Evolutionary conservation across 2,888 invertebrate species (phyloP).

Genomic region (Thereva nobilitata): DNA sequence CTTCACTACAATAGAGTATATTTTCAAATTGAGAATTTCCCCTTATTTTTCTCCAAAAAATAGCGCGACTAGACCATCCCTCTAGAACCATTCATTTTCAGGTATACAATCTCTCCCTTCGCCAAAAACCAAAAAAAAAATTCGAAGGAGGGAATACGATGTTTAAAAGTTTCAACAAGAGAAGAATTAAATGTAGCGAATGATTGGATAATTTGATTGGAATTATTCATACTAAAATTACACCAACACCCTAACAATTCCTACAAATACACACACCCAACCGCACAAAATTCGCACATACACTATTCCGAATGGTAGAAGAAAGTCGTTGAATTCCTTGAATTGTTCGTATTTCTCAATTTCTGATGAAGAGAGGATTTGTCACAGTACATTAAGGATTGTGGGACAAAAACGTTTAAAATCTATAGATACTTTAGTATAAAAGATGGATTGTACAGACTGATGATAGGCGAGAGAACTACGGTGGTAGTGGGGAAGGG

Average conservation of each 20-base stretch:
- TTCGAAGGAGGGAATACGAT: conserved; percentile 4
- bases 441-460: conserved; percentile 3
- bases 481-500: background rate
- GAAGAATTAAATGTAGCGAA: conserved; percentile 51
- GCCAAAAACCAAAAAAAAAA: conserved; percentile 18
- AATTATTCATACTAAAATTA: conserved; percentile 44
- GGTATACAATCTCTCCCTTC: conserved; percentile 1
- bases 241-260: conserved; percentile 9
- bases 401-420: conserved; percentile 3
- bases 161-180: conserved; percentile 36
- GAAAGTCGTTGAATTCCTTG: too few relatives aligned
- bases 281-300: too few relatives aligned
- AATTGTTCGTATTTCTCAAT: too few relatives aligned
- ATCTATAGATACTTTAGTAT: background rate
- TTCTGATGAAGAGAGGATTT: too few relatives aligned
- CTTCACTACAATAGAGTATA: too few relatives aligned
- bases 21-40: too few relatives aligned
- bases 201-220: conserved; percentile 51
- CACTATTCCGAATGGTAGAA: too few relatives aligned
- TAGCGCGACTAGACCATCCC: background rate
- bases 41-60: too few relatives aligned
- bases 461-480: background rate
- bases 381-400: too few relatives aligned
- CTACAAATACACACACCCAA: too few relatives aligned
- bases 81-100: conserved; percentile 14